Conservation (phyloP, 2,888 invertebrate genomes). For the Cataglyphis cursor region DNA sequence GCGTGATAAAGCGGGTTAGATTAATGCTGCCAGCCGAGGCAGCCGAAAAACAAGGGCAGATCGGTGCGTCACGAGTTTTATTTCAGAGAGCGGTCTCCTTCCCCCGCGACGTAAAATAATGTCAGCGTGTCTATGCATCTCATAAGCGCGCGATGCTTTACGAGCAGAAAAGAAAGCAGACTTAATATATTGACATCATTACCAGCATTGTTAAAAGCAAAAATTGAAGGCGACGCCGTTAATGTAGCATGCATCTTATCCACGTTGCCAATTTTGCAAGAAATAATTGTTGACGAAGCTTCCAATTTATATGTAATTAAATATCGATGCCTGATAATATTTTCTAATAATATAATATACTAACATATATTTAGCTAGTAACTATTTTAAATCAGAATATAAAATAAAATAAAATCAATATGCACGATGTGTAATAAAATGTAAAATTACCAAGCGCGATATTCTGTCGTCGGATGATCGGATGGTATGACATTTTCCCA, state of each 20-base stretch:
- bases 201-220: slow-evolving; percentile 70
- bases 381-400: neutral
- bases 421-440: slow-evolving; percentile 15
- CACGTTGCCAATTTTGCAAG: neutral
- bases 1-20: slow-evolving; percentile 25
- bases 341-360: neutral
- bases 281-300: neutral
- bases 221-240: slow-evolving; percentile 34
- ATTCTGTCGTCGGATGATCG: slow-evolving; percentile 28
- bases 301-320: neutral
- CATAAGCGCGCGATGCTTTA: slow-evolving; percentile 62
- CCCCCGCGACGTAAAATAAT: slow-evolving; percentile 59
- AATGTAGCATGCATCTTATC: neutral
- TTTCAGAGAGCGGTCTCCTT: neutral
- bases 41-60: slow-evolving; percentile 31
- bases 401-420: neutral
- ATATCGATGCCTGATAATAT: neutral
- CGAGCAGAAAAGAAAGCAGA: slow-evolving; percentile 53
- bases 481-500: slow-evolving; percentile 24
- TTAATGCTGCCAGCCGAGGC: slow-evolving; percentile 13
- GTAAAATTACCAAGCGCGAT: slow-evolving; percentile 22
- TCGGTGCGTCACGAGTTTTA: slow-evolving; percentile 28
- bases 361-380: neutral
- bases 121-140: slow-evolving; percentile 71
- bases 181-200: slow-evolving; percentile 75